Evolutionary conservation across 1,140 invertebrate genomes (phyloP), one percentile per base, ranked within the genome.

Genomic region (Aphelinus certus): DNA sequence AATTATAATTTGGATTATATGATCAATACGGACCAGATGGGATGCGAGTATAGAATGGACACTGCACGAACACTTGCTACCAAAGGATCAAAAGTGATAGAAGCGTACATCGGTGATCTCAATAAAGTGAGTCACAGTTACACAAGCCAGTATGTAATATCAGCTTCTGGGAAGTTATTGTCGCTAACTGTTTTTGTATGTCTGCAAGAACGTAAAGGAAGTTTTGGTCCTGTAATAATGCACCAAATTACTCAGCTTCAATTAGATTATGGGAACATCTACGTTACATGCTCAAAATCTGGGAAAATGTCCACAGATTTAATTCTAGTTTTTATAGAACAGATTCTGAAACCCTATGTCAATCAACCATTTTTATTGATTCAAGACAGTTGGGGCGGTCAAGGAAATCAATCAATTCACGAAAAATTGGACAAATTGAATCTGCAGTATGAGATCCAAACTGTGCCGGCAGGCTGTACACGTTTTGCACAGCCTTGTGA

Each of bases 351-450:
- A 9, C 51, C 9, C 4, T 53, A 53, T 53, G 51, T 53, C 4
- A 53, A 53, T 26, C 26, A 26, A 26, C 26, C 26, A 26, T 68
- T 56, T 68, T 46, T 68, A 26, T 42, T 68, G 1, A 58, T 68
- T 47, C 42, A 45, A 26, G 51, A 68, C 26, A 57, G 64, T n/a
- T 65, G 64, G 64, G 64, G 64, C 53, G 64, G 64, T 42, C 66
- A 57, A 45, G 57, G 7, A 4, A 7, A 68, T 9, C 9, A 68
- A 64, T n/a, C 62, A 64, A 9, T 47, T 3, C 1, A 6, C 10
- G 1, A 56, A 43, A 46, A 45, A 57, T 9, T 49, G 3, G 45
- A 68, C n/a, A 68, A 57, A 26, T 56, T 57, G 7, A 10, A 7
- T 1, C 7, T n/a, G n/a, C 51, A 49, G 1, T 65, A 47, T 26